Conservation (phyloP, 2,888 invertebrate genomes). For the Pharmacophagus antenor region DNA sequence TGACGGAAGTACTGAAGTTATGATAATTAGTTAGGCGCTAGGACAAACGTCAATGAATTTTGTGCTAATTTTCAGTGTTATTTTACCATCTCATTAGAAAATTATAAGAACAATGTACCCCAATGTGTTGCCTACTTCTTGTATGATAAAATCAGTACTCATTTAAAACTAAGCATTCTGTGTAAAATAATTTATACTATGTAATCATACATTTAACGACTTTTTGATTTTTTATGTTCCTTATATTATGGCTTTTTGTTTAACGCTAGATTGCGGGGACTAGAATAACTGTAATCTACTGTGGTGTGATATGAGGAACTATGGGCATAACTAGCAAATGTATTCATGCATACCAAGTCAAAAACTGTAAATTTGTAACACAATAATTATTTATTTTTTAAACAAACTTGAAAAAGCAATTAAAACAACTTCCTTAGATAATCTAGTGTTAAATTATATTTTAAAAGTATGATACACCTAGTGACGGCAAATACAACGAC, state of each 20-base stretch:
- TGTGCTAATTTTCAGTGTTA: background rate
- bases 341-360: no score
- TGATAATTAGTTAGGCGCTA: constrained; percentile 4
- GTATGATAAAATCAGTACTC: background rate
- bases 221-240: background rate
- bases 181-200: background rate
- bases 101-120: background rate
- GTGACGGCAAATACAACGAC: no score
- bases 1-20: constrained; percentile 1
- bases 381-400: no score
- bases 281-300: background rate
- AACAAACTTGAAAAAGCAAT: no score
- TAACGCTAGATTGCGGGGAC: background rate
- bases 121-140: background rate
- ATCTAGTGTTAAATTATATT: no score
- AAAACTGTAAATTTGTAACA: no score
- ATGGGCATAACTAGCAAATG: no score
- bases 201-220: background rate
- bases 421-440: no score
- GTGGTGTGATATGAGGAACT: no score
- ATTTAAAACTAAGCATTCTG: background rate
- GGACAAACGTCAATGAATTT: background rate
- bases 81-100: background rate
- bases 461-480: no score
- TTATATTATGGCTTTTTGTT: background rate